Evolutionary conservation across 2,113 vertebrate genomes (phyloP).

Genomic region (Monarcha castaneiventris): DNA sequence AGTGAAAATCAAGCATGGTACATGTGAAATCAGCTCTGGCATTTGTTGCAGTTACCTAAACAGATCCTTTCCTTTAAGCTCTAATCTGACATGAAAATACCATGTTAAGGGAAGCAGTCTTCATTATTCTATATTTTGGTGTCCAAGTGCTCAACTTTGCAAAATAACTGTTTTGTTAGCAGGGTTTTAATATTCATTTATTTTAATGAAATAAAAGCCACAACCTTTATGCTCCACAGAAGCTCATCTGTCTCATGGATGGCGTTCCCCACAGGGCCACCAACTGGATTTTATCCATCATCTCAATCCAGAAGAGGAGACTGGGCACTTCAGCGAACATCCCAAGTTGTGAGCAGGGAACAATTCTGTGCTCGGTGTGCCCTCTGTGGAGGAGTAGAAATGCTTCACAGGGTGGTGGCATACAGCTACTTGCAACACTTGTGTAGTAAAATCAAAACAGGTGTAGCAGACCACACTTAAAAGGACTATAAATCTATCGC

Average conservation of each 20-base stretch:
- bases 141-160: neutral
- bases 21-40: neutral
- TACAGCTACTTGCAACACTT: neutral
- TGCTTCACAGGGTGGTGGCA: neutral
- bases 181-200: neutral
- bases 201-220: neutral
- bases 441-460: neutral
- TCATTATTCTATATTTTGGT: neutral
- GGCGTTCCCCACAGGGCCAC: too few relatives aligned
- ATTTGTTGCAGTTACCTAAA: neutral
- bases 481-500: neutral
- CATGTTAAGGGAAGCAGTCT: neutral
- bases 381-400: neutral
- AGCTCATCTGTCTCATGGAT: neutral
- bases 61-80: neutral
- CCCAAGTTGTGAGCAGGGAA: neutral
- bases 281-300: neutral
- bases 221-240: neutral
- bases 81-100: neutral
- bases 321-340: neutral
- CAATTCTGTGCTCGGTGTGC: neutral
- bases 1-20: neutral
- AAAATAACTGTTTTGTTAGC: neutral
- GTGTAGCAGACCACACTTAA: neutral
- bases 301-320: neutral